Conservation (phyloP, 2,797 vertebrate genomes). For the Clarias laeviceps region DNA sequence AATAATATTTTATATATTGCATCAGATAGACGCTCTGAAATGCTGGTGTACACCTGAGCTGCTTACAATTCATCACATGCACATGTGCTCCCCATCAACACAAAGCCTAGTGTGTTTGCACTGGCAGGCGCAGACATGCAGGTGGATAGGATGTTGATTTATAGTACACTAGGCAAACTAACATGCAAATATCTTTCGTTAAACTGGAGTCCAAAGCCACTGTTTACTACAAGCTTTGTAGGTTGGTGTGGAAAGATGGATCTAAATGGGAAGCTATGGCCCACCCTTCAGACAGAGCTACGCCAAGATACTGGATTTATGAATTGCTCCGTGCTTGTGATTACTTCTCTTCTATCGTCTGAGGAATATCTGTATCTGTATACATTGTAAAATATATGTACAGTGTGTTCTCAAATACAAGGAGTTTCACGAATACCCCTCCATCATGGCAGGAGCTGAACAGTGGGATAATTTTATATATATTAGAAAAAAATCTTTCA, state of each 20-base stretch:
- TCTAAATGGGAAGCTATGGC: not conserved
- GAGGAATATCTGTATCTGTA: too few relatives aligned
- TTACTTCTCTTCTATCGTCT: not conserved
- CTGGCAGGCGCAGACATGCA: not conserved
- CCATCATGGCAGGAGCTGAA: slow-evolving; percentile 2
- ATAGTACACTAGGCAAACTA: slow-evolving; percentile 28
- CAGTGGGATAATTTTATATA: not conserved
- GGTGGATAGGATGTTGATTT: slow-evolving; percentile 3
- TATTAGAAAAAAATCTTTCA: not conserved
- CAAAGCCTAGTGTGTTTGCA: slow-evolving; percentile 33
- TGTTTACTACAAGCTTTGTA: not conserved
- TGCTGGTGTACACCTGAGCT: slow-evolving; percentile 17
- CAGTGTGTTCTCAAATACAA: not conserved
- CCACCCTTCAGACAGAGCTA: slow-evolving; percentile 2
- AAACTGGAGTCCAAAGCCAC: not conserved
- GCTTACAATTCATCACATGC: slow-evolving; percentile 11
- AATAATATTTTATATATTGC: not conserved
- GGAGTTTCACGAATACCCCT: not conserved
- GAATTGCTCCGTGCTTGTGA: not conserved
- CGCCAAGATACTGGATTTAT: not conserved
- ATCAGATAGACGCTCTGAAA: not conserved
- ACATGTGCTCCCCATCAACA: slow-evolving; percentile 12
- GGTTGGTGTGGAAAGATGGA: slow-evolving; percentile 1
- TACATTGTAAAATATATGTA: not conserved
- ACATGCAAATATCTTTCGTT: slow-evolving; percentile 32